A percentile compares a stretch with the other conserved stretches of the same genome.
Conservation (phyloP, 2,888 invertebrate genomes). For the Rhimphoctona megacephalus region DNA sequence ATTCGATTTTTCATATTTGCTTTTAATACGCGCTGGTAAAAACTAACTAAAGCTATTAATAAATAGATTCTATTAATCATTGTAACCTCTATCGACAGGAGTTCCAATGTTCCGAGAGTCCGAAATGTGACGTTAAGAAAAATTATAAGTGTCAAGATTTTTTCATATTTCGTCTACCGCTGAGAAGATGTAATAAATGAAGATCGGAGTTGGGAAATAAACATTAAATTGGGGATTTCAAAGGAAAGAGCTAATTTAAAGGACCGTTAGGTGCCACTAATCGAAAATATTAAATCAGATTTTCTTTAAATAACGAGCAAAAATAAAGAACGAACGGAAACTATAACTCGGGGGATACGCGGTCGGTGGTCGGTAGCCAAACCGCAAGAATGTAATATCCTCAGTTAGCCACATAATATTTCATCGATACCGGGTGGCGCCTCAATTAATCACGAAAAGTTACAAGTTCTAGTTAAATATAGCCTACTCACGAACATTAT, state of each 20-base stretch:
- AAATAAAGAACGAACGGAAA: slow-evolving; percentile 10
- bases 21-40: neutral
- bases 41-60: no score
- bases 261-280: neutral
- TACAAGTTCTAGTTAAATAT: neutral
- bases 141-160: no score
- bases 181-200: no score
- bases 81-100: no score
- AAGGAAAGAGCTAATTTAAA: neutral
- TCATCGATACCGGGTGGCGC: slow-evolving; percentile 30
- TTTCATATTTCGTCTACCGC: no score
- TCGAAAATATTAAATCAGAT: slow-evolving; percentile 43
- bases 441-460: slow-evolving; percentile 43
- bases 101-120: no score
- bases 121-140: no score
- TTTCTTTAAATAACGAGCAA: slow-evolving; percentile 50
- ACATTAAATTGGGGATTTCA: neutral
- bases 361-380: slow-evolving; percentile 37
- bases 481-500: neutral
- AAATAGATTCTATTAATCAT: no score
- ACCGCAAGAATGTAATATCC: slow-evolving; percentile 57
- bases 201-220: neutral
- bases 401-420: slow-evolving; percentile 34
- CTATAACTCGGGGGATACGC: slow-evolving; percentile 7
- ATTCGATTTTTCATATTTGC: neutral